Percentiles rank a stretch among this genome's conserved stretches.
Evolutionary conservation across 2,113 vertebrate species (phyloP).

Genomic region (Rhinolophus ferrumequinum): DNA sequence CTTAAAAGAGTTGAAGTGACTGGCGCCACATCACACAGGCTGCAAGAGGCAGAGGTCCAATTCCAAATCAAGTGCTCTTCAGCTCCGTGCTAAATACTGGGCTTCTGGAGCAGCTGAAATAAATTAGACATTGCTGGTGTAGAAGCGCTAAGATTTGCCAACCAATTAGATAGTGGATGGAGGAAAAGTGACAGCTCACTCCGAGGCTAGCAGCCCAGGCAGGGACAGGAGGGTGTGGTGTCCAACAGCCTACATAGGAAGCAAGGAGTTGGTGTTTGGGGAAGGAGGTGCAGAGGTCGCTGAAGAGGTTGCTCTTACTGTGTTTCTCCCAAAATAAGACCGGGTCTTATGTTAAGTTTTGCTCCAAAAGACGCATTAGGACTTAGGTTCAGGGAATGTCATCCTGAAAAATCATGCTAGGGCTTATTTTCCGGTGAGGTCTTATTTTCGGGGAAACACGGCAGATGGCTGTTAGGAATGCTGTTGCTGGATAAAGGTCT

Average conservation of each 20-base stretch:
- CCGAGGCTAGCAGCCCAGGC: background rate
- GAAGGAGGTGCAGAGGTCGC: accelerated
- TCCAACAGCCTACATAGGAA: background rate
- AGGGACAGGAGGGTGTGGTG: background rate
- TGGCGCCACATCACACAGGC: background rate
- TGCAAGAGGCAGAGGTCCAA: background rate
- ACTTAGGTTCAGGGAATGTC: too few relatives aligned
- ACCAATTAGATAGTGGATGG: background rate
- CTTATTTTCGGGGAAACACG: too few relatives aligned
- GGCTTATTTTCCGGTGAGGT: too few relatives aligned
- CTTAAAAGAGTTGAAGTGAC: background rate
- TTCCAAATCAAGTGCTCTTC: background rate
- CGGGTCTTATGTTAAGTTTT: too few relatives aligned
- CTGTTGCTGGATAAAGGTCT: background rate
- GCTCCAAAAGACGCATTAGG: too few relatives aligned
- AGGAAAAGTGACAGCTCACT: background rate
- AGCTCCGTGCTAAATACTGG: background rate
- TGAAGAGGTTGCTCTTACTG: background rate
- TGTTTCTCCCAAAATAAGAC: too few relatives aligned
- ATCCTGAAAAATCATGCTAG: too few relatives aligned
- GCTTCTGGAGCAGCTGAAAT: background rate
- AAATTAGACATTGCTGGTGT: background rate
- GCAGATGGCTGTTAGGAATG: background rate
- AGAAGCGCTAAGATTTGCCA: background rate
- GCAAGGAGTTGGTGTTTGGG: background rate